Base-by-base conservation (phyloP, 2,113 vertebrate genomes). In the Morone saxatilis region DNA sequence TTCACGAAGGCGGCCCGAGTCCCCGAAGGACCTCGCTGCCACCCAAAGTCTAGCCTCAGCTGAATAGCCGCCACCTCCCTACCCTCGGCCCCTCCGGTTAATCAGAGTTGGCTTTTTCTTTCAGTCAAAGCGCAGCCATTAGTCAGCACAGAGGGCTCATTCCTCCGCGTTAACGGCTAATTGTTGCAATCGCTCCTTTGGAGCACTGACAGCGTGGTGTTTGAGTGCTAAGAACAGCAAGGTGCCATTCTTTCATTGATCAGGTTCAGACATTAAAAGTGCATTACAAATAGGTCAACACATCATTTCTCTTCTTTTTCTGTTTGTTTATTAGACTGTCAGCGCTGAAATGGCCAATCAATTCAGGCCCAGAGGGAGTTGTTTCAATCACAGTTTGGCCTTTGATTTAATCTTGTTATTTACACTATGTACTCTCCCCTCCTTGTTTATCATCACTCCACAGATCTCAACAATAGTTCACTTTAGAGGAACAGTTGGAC, bases 151-250 rank as follows among this genome's bases (percentile, higher is more conserved):
- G 43, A 74, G 61, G 78, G 68, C 68, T 82, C 84, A 72, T 82
- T 81, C 66, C 66, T 90, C 84, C 60, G 60, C 14, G 50, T 76
- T 82, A 85, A 69, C 59, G 10, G 79, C 74, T 82, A 86, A 85
- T 86, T 82, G 87, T 73, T 40, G 73, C 62, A 62, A 78, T 82
- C 70, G 57, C 78, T 69, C 63, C 51, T n/a, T 19, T 22, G 43
- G 68, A 76, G 77, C n/a, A n/a, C 76, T 14, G 43, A 36, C 57
- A 53, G 40, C 9, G 36, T 45, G 11, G 61, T 2, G n/a, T 20
- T 38, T n/a, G 53, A 69, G 62, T 5, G 66, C 38, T 12, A 45
- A 60, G 48, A 80, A 66, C 75, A 78, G 67, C 78, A 68, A 76
- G 68, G 31, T 45, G 70, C 41, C 22, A 11, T 9, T 40, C 73